A percentile compares a stretch with the other conserved stretches of the same genome.
These are phyloP conservation scores for Perdix hodgsoniae DNA, from an alignment of 2,797 vertebrate species.

Conservation along the genomic window DNA sequence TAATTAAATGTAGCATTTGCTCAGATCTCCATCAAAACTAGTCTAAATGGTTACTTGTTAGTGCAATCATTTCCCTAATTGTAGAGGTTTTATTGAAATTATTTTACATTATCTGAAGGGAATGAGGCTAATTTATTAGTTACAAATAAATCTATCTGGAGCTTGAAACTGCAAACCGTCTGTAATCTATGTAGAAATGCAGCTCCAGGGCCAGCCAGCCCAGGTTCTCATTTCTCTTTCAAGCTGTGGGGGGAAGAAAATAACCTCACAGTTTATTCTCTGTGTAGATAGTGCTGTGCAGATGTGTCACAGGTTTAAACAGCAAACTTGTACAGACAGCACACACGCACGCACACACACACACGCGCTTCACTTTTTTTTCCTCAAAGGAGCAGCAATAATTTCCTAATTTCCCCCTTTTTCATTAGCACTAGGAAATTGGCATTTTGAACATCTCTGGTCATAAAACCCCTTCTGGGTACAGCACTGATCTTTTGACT, in stretches of 20 bases:
- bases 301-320: neutral
- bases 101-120: neutral
- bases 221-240: neutral
- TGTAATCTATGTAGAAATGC: neutral
- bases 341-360: no score
- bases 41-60: neutral
- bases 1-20: conserved; percentile 44
- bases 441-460: neutral
- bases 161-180: neutral
- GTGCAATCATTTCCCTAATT: neutral
- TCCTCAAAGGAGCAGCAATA: neutral
- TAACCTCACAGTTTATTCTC: neutral
- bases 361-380: neutral
- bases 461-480: neutral
- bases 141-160: neutral
- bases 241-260: neutral
- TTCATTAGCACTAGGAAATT: neutral
- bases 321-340: neutral
- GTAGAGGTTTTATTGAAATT: conserved; percentile 1
- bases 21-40: conserved; percentile 12
- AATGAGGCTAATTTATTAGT: neutral
- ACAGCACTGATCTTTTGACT: neutral
- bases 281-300: neutral
- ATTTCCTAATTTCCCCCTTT: neutral
- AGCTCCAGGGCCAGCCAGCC: neutral